Conservation (phyloP, 2,797 vertebrate species). For the Spondyliosoma cantharus region DNA sequence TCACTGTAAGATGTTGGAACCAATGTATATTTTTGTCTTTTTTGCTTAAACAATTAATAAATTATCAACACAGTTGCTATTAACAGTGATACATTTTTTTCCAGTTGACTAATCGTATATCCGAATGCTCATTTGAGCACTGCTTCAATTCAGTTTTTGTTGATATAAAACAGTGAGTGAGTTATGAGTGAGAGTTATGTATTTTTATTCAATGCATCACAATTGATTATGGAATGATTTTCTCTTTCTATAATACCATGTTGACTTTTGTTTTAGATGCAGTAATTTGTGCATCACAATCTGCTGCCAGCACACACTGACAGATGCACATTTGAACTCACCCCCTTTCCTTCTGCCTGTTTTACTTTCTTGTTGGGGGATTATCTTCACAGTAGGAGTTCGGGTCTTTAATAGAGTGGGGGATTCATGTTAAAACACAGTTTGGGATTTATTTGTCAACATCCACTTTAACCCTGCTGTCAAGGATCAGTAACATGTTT, state of each 20-base stretch:
- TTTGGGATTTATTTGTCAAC: constrained; percentile 58
- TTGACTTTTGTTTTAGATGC: not conserved
- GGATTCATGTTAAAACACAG: constrained; percentile 34
- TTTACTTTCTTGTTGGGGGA: constrained; percentile 43
- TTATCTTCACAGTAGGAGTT: constrained; percentile 62
- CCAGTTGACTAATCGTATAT: not conserved
- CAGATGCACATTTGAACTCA: not conserved
- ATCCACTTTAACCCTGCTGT: constrained; percentile 21
- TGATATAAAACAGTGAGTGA: not conserved
- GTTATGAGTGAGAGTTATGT: not conserved
- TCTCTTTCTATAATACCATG: too few species aligned
- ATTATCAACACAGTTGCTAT: not conserved
- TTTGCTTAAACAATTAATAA: not conserved
- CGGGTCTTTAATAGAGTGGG: constrained; percentile 32
- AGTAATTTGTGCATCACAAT: not conserved
- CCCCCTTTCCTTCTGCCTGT: not conserved
- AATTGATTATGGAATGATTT: not conserved
- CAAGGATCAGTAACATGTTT: constrained; percentile 23
- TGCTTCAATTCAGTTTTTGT: not conserved
- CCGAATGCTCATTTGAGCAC: not conserved
- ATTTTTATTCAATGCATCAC: not conserved
- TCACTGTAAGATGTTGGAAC: not conserved
- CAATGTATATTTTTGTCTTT: too few species aligned
- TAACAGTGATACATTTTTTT: not conserved
- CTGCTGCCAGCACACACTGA: not conserved